A percentile compares a stretch with the other conserved stretches of the same genome.
These are phyloP conservation scores for Tenthredo livida DNA, from an alignment of 2,888 invertebrate genomes.

Conservation along the genomic window DNA sequence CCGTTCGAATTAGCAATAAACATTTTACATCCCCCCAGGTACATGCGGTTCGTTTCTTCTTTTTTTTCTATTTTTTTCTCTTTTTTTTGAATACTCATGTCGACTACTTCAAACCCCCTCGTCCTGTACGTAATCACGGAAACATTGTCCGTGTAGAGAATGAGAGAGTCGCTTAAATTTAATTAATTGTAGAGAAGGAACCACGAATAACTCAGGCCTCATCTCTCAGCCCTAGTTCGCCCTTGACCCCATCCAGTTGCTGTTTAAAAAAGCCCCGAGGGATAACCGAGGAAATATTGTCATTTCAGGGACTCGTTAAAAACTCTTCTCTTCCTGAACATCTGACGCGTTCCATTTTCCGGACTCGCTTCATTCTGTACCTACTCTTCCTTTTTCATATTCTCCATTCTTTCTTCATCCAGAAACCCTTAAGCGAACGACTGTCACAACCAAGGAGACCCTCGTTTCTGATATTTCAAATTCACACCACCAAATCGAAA, in stretches of 20 bases:
- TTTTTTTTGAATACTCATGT: not conserved
- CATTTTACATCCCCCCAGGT: not conserved
- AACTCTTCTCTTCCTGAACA: slow-evolving; percentile 3
- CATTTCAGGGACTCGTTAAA: slow-evolving; percentile 44
- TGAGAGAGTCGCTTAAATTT: slow-evolving; percentile 26
- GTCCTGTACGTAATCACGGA: not conserved
- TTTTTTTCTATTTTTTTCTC: not conserved
- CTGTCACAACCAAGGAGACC: not conserved
- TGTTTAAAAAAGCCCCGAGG: slow-evolving; percentile 36
- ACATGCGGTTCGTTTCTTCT: too few species aligned
- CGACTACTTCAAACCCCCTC: not conserved
- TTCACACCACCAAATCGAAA: not conserved
- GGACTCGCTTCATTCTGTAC: not conserved
- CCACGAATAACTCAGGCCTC: slow-evolving; percentile 27
- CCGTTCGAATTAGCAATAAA: not conserved
- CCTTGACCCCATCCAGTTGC: slow-evolving; percentile 44
- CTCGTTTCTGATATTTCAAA: not conserved
- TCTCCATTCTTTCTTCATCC: not conserved
- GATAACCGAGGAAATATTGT: slow-evolving; percentile 29
- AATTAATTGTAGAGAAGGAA: slow-evolving; percentile 45
- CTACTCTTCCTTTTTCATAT: not conserved
- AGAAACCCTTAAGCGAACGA: not conserved
- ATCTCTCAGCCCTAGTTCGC: not conserved
- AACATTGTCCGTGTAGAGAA: not conserved
- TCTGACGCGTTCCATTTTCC: slow-evolving; percentile 11